These are phyloP conservation scores for Urocolius indicus DNA, from an alignment of 2,113 vertebrate genomes.

Conservation along the genomic window DNA sequence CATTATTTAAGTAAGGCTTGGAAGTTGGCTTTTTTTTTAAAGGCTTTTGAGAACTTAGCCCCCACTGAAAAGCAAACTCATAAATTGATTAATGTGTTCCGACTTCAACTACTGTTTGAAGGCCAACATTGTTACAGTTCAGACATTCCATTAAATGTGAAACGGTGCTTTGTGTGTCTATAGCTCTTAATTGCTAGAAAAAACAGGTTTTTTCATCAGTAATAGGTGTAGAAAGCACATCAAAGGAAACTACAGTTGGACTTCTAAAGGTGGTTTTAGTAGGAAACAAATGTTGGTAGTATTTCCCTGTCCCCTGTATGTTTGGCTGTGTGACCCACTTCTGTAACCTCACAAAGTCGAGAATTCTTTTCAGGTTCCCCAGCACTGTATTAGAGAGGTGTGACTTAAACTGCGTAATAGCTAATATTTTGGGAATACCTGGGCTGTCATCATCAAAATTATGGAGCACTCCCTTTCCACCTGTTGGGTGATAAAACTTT, in stretches of 20 bases:
- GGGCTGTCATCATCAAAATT: neutral
- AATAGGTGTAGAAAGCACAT: neutral
- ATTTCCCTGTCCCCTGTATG: accelerated
- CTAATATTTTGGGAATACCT: neutral
- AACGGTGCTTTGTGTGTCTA: slow-evolving; percentile 36
- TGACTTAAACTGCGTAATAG: neutral
- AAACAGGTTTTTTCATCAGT: neutral
- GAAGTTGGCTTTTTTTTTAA: slow-evolving; percentile 1
- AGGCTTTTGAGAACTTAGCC: neutral
- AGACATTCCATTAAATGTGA: slow-evolving; percentile 72
- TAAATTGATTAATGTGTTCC: slow-evolving; percentile 45
- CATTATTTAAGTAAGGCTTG: slow-evolving; percentile 58
- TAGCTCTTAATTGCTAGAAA: slow-evolving; percentile 37
- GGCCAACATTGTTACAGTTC: slow-evolving; percentile 53
- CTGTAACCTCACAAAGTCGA: neutral
- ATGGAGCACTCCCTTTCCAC: neutral
- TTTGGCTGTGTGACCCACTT: neutral
- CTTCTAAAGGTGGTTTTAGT: neutral
- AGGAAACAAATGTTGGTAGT: neutral
- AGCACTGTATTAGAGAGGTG: neutral
- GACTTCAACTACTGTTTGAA: slow-evolving; percentile 60
- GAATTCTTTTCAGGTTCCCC: neutral
- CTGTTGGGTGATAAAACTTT: neutral
- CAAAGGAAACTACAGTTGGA: neutral
- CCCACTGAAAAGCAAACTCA: neutral